Percentiles rank a stretch among this genome's conserved stretches.
Conservation (phyloP, 2,113 vertebrate genomes). For the Malurus melanocephalus region DNA sequence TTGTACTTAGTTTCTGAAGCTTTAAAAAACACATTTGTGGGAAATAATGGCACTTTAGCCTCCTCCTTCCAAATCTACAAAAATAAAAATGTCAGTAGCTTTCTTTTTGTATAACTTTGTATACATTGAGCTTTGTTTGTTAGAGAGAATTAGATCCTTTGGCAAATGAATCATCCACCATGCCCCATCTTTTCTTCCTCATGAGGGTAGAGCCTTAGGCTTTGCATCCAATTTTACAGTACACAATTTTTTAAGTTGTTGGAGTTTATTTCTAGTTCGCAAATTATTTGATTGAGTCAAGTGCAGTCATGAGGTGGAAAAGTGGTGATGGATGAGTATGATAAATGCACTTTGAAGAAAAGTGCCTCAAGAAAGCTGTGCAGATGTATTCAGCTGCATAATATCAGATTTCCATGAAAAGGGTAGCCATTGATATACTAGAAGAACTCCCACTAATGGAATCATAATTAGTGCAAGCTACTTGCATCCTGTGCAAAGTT, state of each 20-base stretch:
- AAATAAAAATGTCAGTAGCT: neutral
- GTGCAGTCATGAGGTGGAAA: slow-evolving; percentile 39
- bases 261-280: slow-evolving; percentile 25
- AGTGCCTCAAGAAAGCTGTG: slow-evolving; percentile 39
- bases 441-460: slow-evolving; percentile 1
- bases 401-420: neutral
- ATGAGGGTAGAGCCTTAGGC: neutral
- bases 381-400: slow-evolving; percentile 15
- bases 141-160: neutral
- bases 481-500: neutral
- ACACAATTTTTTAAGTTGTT: neutral
- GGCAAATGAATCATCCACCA: slow-evolving; percentile 2
- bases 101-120: neutral
- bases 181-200: neutral
- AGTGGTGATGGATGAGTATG: slow-evolving; percentile 13
- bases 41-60: neutral
- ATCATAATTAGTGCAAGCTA: slow-evolving; percentile 2
- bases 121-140: neutral
- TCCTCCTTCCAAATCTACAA: neutral
- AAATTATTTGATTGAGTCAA: slow-evolving; percentile 35
- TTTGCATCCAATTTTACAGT: neutral
- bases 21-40: neutral
- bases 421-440: neutral
- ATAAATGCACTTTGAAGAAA: slow-evolving; percentile 34
- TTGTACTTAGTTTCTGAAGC: neutral